These are phyloP conservation scores for Microcebus griseorufus DNA, from an alignment of 2,113 vertebrate genomes.

Conservation along the genomic window DNA sequence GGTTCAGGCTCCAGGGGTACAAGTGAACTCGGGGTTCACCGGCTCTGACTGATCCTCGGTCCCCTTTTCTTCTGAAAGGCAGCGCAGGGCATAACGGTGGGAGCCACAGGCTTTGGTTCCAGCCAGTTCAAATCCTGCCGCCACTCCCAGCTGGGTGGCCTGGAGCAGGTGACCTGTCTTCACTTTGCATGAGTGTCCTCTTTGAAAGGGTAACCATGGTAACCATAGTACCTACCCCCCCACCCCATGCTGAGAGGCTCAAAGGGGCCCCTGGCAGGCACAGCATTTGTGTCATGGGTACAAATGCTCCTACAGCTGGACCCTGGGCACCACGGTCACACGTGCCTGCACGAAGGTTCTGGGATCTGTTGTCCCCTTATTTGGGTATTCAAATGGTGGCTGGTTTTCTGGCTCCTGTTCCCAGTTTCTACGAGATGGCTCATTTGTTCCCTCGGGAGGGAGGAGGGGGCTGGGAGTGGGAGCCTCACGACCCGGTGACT, in stretches of 20 bases:
- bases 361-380: neutral
- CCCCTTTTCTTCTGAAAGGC: neutral
- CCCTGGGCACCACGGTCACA: fast-evolving
- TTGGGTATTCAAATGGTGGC: neutral
- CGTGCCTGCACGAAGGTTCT: neutral
- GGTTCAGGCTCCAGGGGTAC: neutral
- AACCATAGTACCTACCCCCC: too few relatives aligned
- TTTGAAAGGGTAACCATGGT: neutral
- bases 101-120: neutral
- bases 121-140: neutral
- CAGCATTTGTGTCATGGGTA: neutral
- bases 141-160: neutral
- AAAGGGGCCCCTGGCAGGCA: neutral
- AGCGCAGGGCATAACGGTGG: neutral
- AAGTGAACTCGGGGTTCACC: fast-evolving
- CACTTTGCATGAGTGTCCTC: neutral
- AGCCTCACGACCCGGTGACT: fast-evolving
- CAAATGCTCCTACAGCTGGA: fast-evolving
- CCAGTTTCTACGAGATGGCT: neutral
- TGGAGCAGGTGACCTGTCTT: neutral
- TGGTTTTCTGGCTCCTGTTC: neutral
- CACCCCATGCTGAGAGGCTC: neutral
- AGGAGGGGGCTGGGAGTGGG: neutral
- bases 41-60: neutral
- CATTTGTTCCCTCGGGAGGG: too few relatives aligned